These are phyloP conservation scores for Andrena minutula DNA, from an alignment of 2,888 invertebrate genomes.

Conservation along the genomic window DNA sequence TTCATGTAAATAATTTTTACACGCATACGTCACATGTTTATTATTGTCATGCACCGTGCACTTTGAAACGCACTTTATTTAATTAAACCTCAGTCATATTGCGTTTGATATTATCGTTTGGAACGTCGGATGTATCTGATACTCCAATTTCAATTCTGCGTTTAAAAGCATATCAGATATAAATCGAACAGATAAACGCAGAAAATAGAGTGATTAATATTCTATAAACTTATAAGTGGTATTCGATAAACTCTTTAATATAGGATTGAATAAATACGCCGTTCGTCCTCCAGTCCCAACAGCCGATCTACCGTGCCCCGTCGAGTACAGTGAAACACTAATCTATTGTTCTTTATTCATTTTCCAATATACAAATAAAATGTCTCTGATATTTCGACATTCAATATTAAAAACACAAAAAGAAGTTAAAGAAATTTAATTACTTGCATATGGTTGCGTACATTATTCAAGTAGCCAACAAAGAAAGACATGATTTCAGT, in stretches of 20 bases:
- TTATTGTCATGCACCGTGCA: slow-evolving; percentile 64
- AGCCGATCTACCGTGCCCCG: slow-evolving; percentile 21
- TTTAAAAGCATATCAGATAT: neutral
- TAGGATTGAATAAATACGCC: slow-evolving; percentile 27
- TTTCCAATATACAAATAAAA: neutral
- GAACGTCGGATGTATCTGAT: neutral
- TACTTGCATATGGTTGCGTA: no score
- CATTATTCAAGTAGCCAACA: no score
- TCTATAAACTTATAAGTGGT: slow-evolving; percentile 20
- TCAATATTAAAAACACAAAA: neutral
- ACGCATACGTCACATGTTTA: slow-evolving; percentile 60
- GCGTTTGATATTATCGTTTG: neutral
- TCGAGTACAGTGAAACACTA: slow-evolving; percentile 11
- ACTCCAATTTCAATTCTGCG: neutral
- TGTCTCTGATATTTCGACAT: neutral
- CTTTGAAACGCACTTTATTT: slow-evolving; percentile 55
- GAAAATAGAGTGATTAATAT: neutral
- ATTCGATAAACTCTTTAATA: slow-evolving; percentile 58
- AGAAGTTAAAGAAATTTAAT: neutral
- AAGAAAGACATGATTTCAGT: no score
- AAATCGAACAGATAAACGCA: neutral
- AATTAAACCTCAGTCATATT: neutral
- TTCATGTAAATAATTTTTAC: slow-evolving; percentile 67
- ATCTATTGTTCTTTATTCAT: slow-evolving; percentile 20
- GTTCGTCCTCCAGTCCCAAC: slow-evolving; percentile 19